Conservation (phyloP, 2,113 vertebrate species). For the Cisticola juncidis region DNA sequence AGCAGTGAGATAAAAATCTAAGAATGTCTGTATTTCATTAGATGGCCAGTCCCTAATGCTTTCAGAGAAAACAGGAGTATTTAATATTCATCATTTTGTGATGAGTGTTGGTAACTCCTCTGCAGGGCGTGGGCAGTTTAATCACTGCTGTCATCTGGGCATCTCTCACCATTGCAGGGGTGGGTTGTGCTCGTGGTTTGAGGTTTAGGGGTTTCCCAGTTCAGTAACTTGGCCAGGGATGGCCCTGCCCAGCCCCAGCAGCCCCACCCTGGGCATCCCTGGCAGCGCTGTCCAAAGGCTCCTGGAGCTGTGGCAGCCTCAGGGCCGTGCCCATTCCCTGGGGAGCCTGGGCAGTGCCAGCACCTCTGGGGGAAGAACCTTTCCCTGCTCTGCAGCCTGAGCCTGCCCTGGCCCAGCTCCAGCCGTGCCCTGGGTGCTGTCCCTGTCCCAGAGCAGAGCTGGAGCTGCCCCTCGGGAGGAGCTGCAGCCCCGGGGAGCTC, state of each 20-base stretch:
- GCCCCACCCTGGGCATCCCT: background rate
- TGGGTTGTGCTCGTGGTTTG: background rate
- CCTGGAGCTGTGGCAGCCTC: background rate
- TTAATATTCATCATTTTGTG: background rate
- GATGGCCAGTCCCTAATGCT: background rate
- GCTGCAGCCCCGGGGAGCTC: background rate
- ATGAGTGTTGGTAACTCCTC: background rate
- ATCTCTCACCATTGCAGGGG: background rate
- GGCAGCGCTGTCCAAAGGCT: background rate
- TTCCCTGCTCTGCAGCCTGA: background rate
- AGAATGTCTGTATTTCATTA: background rate
- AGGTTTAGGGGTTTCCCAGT: background rate
- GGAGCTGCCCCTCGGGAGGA: background rate
- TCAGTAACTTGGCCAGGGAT: background rate
- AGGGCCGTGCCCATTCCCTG: background rate
- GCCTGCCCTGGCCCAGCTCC: background rate
- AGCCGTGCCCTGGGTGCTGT: background rate
- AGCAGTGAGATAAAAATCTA: background rate
- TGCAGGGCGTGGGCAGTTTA: background rate
- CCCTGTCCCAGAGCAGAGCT: background rate
- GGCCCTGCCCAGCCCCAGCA: background rate
- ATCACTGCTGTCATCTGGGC: background rate
- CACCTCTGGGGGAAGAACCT: background rate
- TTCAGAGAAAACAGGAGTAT: background rate
- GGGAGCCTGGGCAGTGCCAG: background rate